Evolutionary conservation across 1,140 invertebrate species (phyloP), one percentile per base, ranked within the genome.

Genomic region (Zelostemma sp.): DNA sequence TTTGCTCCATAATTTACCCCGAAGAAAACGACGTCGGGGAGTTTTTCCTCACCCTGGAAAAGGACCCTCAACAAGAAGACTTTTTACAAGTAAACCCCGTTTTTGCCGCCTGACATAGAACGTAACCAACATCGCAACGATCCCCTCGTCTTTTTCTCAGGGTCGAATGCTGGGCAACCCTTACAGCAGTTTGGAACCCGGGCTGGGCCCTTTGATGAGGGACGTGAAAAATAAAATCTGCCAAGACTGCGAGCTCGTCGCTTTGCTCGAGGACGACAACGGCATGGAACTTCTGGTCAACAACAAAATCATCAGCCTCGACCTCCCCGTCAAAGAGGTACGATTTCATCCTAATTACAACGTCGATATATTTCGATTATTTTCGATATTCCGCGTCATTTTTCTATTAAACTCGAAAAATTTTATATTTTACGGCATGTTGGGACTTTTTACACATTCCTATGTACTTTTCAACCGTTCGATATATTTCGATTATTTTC

Each of bases 141-240:
- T 40, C 49, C 49, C 33, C 35, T 69, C 43, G 43, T 48, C n/a
- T n/a, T n/a, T 64, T 73, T 71, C 80, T 0, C 84, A 95, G 88
- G 96, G 96, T 0, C 91, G 97, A 43, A 99, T 99, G 97, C 87
- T 98, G 58, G 97, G 97, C 25, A 99, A 99, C 88, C 97, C 97
- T 0, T 99, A 99, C 84, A 97, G 94, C 43, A 97, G 95, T 15
- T 89, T 92, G 41, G 97, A 99, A 79, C 90, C 93, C 14, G 97
- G 97, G 9, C 88, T 99, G 69, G 97, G 97, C 1, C 97, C 97
- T 0, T 86, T 98, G 0, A 99, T 99, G 97, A 88, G 97, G 35
- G 97, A 99, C 80, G 94, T 99, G 0, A 99, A 99, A 82, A 99
- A 99, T 83, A 99, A 99, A 83, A 97, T 98, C 63, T 98, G 96